Percentiles rank a stretch among this genome's conserved stretches.
Evolutionary conservation across 2,113 vertebrate species (phyloP).

Genomic region (Centrocercus urophasianus): DNA sequence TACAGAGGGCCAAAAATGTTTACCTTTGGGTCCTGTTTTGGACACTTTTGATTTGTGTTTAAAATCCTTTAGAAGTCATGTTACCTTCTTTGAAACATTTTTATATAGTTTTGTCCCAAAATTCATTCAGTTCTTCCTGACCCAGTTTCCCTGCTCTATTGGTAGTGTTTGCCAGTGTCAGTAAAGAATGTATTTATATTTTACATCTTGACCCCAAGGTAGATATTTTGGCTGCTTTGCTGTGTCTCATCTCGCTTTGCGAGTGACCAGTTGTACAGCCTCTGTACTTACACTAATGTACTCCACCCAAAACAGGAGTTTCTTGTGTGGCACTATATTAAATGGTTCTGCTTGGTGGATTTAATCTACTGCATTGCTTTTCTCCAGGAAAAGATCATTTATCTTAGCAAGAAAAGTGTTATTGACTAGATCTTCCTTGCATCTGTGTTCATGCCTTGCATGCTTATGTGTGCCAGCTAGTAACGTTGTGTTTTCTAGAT

Average conservation of each 20-base stretch:
- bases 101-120: neutral
- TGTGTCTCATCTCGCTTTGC: neutral
- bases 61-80: neutral
- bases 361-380: neutral
- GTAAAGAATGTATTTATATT: neutral
- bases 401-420: neutral
- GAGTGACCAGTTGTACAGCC: neutral
- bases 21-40: neutral
- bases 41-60: neutral
- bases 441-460: neutral
- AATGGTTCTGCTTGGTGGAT: neutral
- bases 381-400: neutral
- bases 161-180: neutral
- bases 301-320: neutral
- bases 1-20: neutral
- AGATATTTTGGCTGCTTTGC: neutral
- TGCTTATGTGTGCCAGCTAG: neutral
- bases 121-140: neutral
- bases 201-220: neutral
- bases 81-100: neutral
- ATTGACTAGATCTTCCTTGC: neutral
- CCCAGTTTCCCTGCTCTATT: neutral
- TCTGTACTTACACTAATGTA: neutral
- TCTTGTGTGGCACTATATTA: neutral
- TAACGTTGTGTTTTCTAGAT: neutral